Conservation (phyloP, 2,888 invertebrate genomes). For the Rhingia rostrata region DNA sequence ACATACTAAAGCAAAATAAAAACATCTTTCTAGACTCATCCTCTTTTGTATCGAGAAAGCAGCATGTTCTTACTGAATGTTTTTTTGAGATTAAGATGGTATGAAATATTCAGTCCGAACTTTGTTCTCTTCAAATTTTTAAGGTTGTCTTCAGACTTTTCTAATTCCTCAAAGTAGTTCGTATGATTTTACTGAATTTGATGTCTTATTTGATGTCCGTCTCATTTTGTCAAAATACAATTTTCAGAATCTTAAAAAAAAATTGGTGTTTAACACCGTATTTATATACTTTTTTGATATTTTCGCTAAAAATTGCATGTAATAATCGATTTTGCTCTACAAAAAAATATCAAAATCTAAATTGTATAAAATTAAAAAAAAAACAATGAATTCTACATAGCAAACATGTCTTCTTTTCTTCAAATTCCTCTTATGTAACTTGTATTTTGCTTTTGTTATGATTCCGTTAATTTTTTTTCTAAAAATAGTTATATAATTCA, state of each 20-base stretch:
- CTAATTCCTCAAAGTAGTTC: background rate
- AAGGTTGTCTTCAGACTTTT: no score
- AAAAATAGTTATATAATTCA: constrained; percentile 5
- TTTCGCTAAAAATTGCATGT: constrained; percentile 56
- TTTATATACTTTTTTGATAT: background rate
- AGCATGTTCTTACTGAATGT: no score
- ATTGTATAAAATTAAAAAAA: constrained; percentile 22
- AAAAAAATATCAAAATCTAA: background rate
- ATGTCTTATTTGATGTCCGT: no score
- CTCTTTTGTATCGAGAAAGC: background rate
- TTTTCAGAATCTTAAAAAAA: background rate
- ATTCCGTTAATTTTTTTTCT: constrained; percentile 28
- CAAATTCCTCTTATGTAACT: constrained; percentile 7
- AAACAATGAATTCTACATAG: constrained; percentile 70
- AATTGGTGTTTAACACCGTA: background rate
- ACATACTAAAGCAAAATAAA: background rate
- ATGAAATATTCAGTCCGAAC: no score
- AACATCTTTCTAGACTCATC: background rate
- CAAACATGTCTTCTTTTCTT: constrained; percentile 35
- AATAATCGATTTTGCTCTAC: constrained; percentile 28
- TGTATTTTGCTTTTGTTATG: constrained; percentile 7
- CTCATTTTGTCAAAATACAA: no score
- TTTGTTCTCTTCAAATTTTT: no score
- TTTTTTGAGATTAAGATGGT: no score
- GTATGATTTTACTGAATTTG: background rate